Conservation (phyloP, 2,113 vertebrate species). For the Chaetops frenatus region DNA sequence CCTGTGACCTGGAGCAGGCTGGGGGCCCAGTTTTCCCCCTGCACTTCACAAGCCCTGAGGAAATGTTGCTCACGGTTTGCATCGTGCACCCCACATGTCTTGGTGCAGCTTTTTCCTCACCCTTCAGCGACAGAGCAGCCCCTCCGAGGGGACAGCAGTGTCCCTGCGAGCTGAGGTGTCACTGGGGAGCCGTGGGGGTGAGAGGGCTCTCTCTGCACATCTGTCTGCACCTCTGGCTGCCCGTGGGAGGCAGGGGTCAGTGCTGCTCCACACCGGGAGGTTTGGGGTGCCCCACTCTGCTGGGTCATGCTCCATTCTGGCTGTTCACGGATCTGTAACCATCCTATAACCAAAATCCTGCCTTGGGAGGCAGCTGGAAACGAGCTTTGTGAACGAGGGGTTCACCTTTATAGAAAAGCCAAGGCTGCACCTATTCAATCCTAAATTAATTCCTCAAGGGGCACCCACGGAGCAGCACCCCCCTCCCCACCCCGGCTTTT, state of each 20-base stretch:
- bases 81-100: fast-evolving
- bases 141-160: background rate
- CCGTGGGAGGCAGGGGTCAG: background rate
- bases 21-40: background rate
- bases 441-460: background rate
- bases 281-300: fast-evolving
- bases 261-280: background rate
- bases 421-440: background rate
- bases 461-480: fast-evolving
- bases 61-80: fast-evolving
- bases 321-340: background rate
- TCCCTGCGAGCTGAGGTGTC: background rate
- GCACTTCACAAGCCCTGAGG: fast-evolving
- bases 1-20: background rate
- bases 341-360: fast-evolving
- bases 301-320: too few relatives aligned
- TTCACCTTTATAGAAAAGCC: background rate
- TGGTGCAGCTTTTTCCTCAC: background rate
- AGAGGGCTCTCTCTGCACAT: background rate
- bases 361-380: background rate
- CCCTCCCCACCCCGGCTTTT: too few relatives aligned
- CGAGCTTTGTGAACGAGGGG: fast-evolving
- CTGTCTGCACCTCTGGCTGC: background rate
- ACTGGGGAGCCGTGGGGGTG: fast-evolving
- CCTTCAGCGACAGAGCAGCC: too few relatives aligned